Conservation (phyloP, 2,888 invertebrate genomes). For the Monochamus alternatus region DNA sequence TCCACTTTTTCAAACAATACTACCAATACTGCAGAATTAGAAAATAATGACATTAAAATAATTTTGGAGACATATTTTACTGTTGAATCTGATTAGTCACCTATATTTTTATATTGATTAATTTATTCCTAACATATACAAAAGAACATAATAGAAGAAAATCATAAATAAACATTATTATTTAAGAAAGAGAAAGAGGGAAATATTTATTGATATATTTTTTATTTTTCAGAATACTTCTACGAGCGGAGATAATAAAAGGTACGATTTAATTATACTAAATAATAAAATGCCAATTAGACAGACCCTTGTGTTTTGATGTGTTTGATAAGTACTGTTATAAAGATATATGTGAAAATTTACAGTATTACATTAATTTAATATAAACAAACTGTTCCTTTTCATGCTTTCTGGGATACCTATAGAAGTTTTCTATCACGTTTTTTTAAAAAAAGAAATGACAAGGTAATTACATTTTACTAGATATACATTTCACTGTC, state of each 20-base stretch:
- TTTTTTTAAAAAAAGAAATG: slow-evolving; percentile 65
- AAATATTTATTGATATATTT: not conserved
- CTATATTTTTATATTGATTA: no score
- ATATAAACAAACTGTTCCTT: slow-evolving; percentile 41
- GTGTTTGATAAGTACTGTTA: not conserved
- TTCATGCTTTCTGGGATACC: slow-evolving; percentile 59
- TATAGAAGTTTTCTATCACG: slow-evolving; percentile 65
- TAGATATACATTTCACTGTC: slow-evolving; percentile 3
- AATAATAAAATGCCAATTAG: not conserved
- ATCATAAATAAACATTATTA: no score
- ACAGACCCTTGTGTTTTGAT: not conserved
- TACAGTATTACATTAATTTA: not conserved
- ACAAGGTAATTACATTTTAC: slow-evolving; percentile 61
- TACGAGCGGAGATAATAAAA: slow-evolving; percentile 46
- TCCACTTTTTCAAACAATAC: no score
- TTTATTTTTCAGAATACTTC: slow-evolving; percentile 51
- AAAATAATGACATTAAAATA: no score
- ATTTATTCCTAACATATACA: no score
- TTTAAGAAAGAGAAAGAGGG: no score
- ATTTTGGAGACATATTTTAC: no score
- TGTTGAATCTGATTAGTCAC: no score
- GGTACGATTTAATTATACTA: slow-evolving; percentile 44
- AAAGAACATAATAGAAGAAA: no score
- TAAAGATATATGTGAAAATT: not conserved
- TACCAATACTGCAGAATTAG: no score